phyloP scores from a whole-genome alignment of 2,797 vertebrate genomes.

The Stomatorhinus walkeri region DNA sequence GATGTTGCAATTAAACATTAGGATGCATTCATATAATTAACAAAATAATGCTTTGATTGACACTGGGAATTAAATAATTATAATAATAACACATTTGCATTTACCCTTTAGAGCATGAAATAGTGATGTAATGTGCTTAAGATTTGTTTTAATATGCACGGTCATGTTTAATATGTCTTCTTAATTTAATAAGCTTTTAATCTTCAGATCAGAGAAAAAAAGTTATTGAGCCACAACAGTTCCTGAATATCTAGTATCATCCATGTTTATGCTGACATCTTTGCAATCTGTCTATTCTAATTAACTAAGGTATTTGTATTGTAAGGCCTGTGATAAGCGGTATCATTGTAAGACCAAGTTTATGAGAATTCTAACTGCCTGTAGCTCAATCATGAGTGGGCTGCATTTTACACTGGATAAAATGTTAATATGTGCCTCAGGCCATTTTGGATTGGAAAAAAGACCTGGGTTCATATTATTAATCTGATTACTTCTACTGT shows the following conservation, averaged over 20 bases:
- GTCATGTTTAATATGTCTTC: not conserved
- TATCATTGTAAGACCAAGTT: conserved; percentile 52
- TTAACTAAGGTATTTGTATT: conserved; percentile 29
- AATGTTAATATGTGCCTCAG: conserved; percentile 66
- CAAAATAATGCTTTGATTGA: not conserved
- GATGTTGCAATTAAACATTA: not conserved
- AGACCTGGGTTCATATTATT: conserved; percentile 30
- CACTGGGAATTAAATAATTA: not conserved
- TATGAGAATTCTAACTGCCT: conserved; percentile 53
- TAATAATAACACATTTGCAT: not conserved
- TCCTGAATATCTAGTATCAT: not conserved
- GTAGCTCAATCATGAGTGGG: conserved; percentile 47
- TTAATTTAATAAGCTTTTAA: conserved; percentile 10
- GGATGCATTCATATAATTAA: not conserved
- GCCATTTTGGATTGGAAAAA: conserved; percentile 51
- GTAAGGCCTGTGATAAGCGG: conserved; percentile 38
- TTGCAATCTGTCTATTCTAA: conserved; percentile 12
- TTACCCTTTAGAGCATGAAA: not conserved
- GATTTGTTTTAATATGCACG: not conserved
- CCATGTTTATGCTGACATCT: conserved; percentile 4
- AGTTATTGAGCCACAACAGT: conserved; percentile 7
- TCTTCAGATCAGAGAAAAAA: conserved; percentile 7
- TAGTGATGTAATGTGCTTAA: not conserved
- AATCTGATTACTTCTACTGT: conserved; percentile 28
- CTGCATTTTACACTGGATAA: conserved; percentile 57